Conservation (phyloP, 2,113 vertebrate species). For the Brachypteracias leptosomus region DNA sequence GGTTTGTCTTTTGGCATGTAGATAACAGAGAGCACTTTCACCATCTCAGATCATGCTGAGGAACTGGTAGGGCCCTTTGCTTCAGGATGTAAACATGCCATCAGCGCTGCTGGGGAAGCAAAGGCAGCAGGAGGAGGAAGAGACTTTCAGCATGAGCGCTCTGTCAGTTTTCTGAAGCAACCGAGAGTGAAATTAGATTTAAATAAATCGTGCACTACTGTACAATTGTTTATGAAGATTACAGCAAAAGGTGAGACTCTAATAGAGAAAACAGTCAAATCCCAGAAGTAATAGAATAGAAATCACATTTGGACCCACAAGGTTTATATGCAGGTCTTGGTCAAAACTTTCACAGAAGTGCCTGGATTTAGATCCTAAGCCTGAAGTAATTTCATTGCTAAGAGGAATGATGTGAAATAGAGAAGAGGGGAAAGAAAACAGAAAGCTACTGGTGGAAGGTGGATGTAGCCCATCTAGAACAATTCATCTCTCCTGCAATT, state of each 20-base stretch:
- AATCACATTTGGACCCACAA: background rate
- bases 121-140: background rate
- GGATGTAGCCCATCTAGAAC: background rate
- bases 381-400: background rate
- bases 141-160: background rate
- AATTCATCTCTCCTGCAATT: background rate
- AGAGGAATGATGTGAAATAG: background rate
- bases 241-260: background rate
- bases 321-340: background rate
- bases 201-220: background rate
- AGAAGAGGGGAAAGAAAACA: background rate
- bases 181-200: background rate
- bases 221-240: background rate
- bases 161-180: background rate
- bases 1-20: background rate
- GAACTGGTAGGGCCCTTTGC: background rate
- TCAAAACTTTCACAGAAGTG: background rate
- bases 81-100: background rate
- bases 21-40: background rate
- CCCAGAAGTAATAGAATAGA: background rate
- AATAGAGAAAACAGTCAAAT: background rate
- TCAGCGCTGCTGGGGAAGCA: rapidly evolving
- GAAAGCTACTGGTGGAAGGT: background rate
- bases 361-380: background rate
- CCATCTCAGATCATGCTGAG: background rate